Conservation (phyloP, 2,113 vertebrate species). For the Sinocyclocheilus maitianheensis region DNA sequence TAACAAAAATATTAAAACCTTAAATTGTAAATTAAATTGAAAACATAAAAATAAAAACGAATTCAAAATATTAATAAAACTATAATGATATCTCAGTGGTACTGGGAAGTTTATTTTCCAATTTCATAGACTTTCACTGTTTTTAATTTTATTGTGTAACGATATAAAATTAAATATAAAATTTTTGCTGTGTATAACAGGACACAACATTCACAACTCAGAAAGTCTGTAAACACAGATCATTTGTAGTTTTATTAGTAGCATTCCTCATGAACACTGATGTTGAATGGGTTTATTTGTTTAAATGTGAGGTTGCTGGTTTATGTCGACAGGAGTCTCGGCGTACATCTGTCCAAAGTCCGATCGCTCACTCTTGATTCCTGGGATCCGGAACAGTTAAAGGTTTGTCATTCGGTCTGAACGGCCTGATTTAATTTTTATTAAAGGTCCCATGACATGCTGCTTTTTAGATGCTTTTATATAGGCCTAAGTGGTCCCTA, state of each 20-base stretch:
- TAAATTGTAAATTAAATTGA: too few relatives aligned
- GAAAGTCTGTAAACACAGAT: not conserved
- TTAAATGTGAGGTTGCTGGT: not conserved
- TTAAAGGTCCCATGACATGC: too few relatives aligned
- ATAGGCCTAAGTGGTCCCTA: too few relatives aligned
- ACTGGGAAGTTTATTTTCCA: too few relatives aligned
- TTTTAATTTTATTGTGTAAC: too few relatives aligned
- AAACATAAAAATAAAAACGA: too few relatives aligned
- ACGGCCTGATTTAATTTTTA: too few relatives aligned
- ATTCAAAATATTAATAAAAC: too few relatives aligned
- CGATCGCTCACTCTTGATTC: conserved; percentile 80
- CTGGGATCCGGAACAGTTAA: conserved; percentile 78
- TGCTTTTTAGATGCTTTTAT: too few relatives aligned
- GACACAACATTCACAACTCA: not conserved
- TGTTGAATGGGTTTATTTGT: not conserved
- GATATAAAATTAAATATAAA: not conserved
- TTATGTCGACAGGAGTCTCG: conserved; percentile 71
- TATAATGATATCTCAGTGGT: too few relatives aligned
- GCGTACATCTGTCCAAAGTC: conserved; percentile 80
- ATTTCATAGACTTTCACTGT: too few relatives aligned
- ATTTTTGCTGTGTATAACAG: not conserved
- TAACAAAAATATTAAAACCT: too few relatives aligned
- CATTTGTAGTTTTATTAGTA: not conserved
- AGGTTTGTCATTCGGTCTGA: conserved; percentile 61
- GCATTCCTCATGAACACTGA: not conserved